phyloP scores from a whole-genome alignment of 2,888 invertebrate genomes.

The Parelbella ahira region DNA sequence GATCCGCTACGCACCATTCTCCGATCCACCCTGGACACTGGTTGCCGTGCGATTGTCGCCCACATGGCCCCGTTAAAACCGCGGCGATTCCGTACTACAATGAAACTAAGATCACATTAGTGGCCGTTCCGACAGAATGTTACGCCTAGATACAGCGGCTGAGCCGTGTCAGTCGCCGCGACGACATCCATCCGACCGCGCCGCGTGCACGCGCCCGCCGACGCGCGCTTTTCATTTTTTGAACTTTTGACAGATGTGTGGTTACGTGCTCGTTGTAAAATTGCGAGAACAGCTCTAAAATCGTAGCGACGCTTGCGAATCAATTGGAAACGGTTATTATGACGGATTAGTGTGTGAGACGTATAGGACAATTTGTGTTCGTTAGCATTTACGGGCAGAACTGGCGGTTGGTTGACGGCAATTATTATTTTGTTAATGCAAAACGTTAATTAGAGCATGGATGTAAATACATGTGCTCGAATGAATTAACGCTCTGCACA shows the following conservation, averaged over 20 bases:
- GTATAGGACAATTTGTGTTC: constrained; percentile 56
- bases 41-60: constrained; percentile 51
- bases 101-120: constrained; percentile 66
- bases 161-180: constrained; percentile 60
- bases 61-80: constrained; percentile 55
- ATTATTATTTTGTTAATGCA: constrained; percentile 46
- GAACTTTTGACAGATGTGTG: constrained; percentile 19
- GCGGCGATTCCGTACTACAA: constrained; percentile 56
- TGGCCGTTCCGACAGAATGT: constrained; percentile 49
- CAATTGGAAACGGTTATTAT: constrained; percentile 50
- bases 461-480: constrained; percentile 3
- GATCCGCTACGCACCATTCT: constrained; percentile 50
- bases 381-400: constrained; percentile 47
- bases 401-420: constrained; percentile 38
- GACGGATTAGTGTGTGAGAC: constrained; percentile 46
- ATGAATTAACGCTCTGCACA: neutral
- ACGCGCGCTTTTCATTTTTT: constrained; percentile 39
- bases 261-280: no score
- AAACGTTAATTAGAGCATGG: constrained; percentile 47
- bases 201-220: constrained; percentile 46
- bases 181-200: constrained; percentile 66
- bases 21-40: constrained; percentile 44
- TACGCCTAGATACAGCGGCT: constrained; percentile 46
- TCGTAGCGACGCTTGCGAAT: constrained; percentile 35
- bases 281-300: constrained; percentile 1